These are phyloP conservation scores for Ictidomys tridecemlineatus DNA, from an alignment of 2,113 vertebrate species.

Conservation along the genomic window DNA sequence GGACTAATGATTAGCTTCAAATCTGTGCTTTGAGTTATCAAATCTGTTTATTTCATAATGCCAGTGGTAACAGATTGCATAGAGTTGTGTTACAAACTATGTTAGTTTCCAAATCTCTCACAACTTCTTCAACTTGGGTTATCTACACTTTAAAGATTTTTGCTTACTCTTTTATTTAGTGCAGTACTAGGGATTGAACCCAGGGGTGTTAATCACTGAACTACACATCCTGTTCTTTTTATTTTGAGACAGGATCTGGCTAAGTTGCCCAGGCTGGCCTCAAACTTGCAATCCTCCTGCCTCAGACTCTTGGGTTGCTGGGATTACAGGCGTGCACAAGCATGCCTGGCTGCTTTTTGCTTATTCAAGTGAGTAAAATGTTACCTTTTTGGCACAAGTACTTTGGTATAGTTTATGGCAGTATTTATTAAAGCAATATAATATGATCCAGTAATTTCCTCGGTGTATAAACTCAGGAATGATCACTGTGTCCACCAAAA, in stretches of 20 bases:
- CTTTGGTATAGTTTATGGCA: neutral
- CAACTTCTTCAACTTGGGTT: too few relatives aligned
- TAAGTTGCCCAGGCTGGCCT: neutral
- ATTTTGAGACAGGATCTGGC: neutral
- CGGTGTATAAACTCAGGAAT: neutral
- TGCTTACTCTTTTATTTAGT: too few relatives aligned
- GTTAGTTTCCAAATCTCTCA: neutral
- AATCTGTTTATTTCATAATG: neutral
- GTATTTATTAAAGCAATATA: neutral
- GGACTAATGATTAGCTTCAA: neutral
- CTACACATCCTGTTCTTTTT: neutral
- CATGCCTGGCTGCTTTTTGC: neutral
- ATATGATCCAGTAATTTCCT: neutral
- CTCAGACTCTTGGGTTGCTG: neutral
- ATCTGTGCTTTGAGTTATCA: neutral
- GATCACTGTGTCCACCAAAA: neutral
- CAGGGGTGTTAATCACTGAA: too few relatives aligned
- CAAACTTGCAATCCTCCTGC: neutral
- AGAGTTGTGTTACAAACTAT: neutral
- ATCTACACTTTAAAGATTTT: too few relatives aligned
- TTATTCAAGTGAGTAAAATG: neutral
- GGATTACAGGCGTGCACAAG: neutral
- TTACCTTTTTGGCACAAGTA: neutral
- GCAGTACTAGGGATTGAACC: too few relatives aligned
- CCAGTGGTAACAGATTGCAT: neutral